Evolutionary conservation across 1,140 invertebrate genomes (phyloP).

Genomic region (Lepidostoma basale): DNA sequence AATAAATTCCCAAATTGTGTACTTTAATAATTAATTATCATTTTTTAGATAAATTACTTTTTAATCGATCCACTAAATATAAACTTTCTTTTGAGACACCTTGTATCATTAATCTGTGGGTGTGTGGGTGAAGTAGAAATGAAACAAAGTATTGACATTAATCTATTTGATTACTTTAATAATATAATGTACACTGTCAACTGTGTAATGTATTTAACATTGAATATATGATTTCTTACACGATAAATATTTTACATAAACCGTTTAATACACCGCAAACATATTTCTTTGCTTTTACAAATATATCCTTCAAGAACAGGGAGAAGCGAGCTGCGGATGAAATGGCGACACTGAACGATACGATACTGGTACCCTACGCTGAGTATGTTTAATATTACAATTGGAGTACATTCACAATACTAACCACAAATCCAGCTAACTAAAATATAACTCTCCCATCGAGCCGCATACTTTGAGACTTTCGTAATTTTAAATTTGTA

Average conservation of each 20-base stretch:
- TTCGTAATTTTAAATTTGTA: constrained; percentile 5
- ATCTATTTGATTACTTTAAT: constrained; percentile 43
- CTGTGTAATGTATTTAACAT: constrained; percentile 44
- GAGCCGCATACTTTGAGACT: no score
- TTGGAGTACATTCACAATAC: not conserved
- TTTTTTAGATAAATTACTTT: no score
- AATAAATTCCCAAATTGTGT: no score
- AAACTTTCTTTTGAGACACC: no score
- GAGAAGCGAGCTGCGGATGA: constrained; percentile 12
- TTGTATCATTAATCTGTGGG: no score
- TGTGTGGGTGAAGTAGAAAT: no score
- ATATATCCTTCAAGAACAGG: constrained; percentile 26
- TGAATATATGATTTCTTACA: constrained; percentile 43
- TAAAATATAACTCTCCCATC: no score
- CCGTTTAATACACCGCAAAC: constrained; percentile 16
- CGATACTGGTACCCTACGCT: not conserved
- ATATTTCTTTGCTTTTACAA: constrained; percentile 27
- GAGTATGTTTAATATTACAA: not conserved
- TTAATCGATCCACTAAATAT: no score
- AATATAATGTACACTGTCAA: constrained; percentile 43
- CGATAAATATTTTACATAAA: constrained; percentile 35
- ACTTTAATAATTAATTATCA: no score
- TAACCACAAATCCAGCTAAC: not conserved
- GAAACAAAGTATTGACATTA: constrained; percentile 41
- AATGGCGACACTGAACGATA: constrained; percentile 1